These are phyloP conservation scores for Gila robusta DNA, from an alignment of 2,797 vertebrate species.

Conservation along the genomic window DNA sequence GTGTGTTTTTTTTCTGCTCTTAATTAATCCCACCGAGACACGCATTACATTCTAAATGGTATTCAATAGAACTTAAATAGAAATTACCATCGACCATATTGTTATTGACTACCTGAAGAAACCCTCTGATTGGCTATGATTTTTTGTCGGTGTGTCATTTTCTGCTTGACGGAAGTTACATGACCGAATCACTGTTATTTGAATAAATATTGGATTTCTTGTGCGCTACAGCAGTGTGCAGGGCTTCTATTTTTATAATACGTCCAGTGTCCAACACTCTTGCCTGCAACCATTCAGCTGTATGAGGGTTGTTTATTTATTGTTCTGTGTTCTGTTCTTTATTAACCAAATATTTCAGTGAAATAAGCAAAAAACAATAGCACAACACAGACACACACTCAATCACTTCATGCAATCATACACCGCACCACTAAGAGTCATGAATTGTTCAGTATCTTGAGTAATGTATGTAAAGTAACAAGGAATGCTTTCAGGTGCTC, in stretches of 20 bases:
- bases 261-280: background rate
- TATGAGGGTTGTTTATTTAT: conserved; percentile 4
- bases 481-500: conserved; percentile 50
- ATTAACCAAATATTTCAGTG: background rate
- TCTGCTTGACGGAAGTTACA: background rate
- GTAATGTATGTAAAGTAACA: conserved; percentile 14
- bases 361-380: background rate
- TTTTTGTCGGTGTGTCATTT: background rate
- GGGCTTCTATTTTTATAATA: background rate
- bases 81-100: background rate
- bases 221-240: background rate
- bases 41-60: background rate
- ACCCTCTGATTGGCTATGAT: background rate
- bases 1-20: background rate
- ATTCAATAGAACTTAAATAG: background rate
- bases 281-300: conserved; percentile 6
- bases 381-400: conserved; percentile 17
- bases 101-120: background rate
- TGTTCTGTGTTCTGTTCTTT: background rate
- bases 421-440: background rate
- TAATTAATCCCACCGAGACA: background rate
- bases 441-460: background rate
- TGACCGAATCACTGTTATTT: conserved; percentile 2
- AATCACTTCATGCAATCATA: conserved; percentile 16
- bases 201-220: conserved; percentile 12